A percentile compares a stretch with the other conserved stretches of the same genome.
phyloP scores from a whole-genome alignment of 2,113 vertebrate genomes.

The Rhodinocichla rosea region DNA sequence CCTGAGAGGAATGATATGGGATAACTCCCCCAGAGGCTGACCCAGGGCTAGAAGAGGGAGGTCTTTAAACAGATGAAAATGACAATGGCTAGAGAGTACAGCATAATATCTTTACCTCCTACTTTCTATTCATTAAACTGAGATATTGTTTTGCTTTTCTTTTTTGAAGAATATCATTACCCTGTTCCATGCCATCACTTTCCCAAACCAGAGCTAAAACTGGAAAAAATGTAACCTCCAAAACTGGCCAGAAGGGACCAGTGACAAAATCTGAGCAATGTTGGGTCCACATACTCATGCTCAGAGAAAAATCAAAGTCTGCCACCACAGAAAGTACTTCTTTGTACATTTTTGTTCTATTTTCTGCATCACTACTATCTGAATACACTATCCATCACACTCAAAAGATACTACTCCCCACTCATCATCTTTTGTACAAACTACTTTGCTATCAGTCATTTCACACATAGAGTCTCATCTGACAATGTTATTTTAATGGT shows the following conservation, averaged over 20 bases:
- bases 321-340: not conserved
- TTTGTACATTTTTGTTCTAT: not conserved
- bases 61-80: not conserved
- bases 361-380: not conserved
- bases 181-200: rapidly evolving
- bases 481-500: not conserved
- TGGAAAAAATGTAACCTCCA: not conserved
- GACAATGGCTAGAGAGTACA: not conserved
- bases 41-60: not conserved
- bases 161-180: not conserved
- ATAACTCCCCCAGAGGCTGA: not conserved
- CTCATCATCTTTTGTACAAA: not conserved
- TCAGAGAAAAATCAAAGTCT: not conserved
- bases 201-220: not conserved
- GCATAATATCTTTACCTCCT: not conserved
- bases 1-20: not conserved
- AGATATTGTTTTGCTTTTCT: not conserved
- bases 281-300: not conserved
- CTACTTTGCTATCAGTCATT: not conserved
- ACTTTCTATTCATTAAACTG: not conserved
- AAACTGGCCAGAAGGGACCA: not conserved
- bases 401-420: not conserved
- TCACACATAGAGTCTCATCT: not conserved
- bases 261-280: not conserved
- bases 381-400: not conserved